phyloP scores from a whole-genome alignment of 2,888 invertebrate species.

The Esperia sulphurella region DNA sequence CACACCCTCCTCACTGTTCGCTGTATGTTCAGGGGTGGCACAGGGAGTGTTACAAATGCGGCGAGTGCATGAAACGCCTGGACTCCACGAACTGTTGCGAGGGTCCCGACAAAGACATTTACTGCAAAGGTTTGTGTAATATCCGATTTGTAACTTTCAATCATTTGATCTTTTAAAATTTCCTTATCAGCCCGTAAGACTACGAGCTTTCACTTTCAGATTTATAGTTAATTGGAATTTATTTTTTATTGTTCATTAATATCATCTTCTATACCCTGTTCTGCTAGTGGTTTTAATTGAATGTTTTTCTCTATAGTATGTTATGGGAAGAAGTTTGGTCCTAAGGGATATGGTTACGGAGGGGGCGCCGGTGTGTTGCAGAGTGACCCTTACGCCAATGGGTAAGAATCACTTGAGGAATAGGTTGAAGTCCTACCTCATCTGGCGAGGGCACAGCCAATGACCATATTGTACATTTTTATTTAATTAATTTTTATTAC shows the following conservation, averaged over 20 bases:
- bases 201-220: background rate
- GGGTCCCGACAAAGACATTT: constrained; percentile 96
- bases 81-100: constrained; percentile 95
- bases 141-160: background rate
- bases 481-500: constrained; percentile 1
- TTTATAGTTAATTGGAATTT: background rate
- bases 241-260: background rate
- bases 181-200: constrained; percentile 14
- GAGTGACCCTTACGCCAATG: constrained; percentile 91
- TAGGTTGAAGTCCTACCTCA: constrained; percentile 45
- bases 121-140: constrained; percentile 92
- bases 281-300: constrained; percentile 35
- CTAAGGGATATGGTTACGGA: constrained; percentile 98
- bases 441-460: constrained; percentile 65
- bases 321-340: constrained; percentile 98
- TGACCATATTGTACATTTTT: constrained; percentile 1
- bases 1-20: constrained; percentile 46
- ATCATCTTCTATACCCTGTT: constrained; percentile 7
- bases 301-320: constrained; percentile 84
- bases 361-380: constrained; percentile 96
- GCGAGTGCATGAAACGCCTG: constrained; percentile 90
- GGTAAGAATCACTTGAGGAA: constrained; percentile 80
- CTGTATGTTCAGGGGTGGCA: constrained; percentile 87
- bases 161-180: constrained; percentile 12
- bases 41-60: constrained; percentile 96